Conservation (phyloP, 2,797 vertebrate species). For the Sebastes oblongus region DNA sequence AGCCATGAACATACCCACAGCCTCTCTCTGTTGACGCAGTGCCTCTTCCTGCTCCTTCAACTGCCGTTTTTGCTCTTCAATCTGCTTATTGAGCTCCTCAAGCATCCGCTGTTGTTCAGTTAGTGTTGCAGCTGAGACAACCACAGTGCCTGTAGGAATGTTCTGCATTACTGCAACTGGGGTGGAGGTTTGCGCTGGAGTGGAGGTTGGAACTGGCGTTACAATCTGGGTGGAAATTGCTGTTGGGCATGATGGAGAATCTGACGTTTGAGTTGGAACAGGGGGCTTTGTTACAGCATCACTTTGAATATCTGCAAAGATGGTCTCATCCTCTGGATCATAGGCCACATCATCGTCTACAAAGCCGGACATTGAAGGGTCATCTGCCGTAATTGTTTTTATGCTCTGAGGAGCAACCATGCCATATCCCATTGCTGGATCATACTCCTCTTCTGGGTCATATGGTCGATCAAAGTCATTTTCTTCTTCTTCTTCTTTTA, state of each 20-base stretch:
- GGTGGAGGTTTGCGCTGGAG: constrained; percentile 26
- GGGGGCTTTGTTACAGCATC: constrained; percentile 63
- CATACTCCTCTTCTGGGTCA: constrained; percentile 96
- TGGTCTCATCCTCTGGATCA: constrained; percentile 96
- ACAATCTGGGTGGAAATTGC: constrained; percentile 24
- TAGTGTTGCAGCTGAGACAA: constrained; percentile 81
- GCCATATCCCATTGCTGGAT: constrained; percentile 83
- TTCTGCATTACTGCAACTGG: constrained; percentile 19
- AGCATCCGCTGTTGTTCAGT: constrained; percentile 95
- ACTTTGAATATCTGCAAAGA: constrained; percentile 91
- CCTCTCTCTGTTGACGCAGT: constrained; percentile 92
- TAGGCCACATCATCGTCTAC: constrained; percentile 92
- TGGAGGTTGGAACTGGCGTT: constrained; percentile 2
- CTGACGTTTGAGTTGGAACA: constrained; percentile 36
- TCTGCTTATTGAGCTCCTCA: constrained; percentile 96
- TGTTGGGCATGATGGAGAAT: constrained; percentile 13
- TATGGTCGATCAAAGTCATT: constrained; percentile 93
- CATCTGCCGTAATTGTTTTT: constrained; percentile 58
- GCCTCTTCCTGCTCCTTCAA: constrained; percentile 95
- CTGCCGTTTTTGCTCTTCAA: constrained; percentile 95
- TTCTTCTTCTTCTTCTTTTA: constrained; percentile 70
- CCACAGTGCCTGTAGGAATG: constrained; percentile 66
- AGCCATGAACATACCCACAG: constrained; percentile 96
- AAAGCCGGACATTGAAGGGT: constrained; percentile 38
- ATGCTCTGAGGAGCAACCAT: constrained; percentile 46